These are phyloP conservation scores for Macrotrachela quadricornifera DNA, from an alignment of 1,140 invertebrate species.

Conservation along the genomic window DNA sequence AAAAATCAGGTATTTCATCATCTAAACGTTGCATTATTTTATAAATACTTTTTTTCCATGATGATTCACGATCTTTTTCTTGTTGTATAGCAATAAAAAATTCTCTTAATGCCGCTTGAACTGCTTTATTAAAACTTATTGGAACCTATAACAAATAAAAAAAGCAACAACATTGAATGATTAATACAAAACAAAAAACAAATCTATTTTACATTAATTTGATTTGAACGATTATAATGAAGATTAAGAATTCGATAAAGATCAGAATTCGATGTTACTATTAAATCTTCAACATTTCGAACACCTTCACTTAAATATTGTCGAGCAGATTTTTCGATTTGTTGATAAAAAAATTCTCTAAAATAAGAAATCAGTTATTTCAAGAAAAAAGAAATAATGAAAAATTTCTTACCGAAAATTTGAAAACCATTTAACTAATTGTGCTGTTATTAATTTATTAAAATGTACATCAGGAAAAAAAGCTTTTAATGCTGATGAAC, in stretches of 20 bases:
- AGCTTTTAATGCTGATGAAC: slow-evolving; percentile 89
- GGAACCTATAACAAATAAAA: slow-evolving; percentile 74
- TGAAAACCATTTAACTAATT: slow-evolving; percentile 99
- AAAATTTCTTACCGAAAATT: slow-evolving; percentile 81
- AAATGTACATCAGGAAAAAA: slow-evolving; percentile 99
- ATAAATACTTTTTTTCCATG: slow-evolving; percentile 99
- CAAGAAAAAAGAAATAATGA: background rate
- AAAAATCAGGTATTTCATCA: slow-evolving; percentile 93
- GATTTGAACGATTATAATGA: slow-evolving; percentile 99
- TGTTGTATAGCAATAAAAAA: slow-evolving; percentile 91
- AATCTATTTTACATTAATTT: slow-evolving; percentile 69
- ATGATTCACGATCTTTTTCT: slow-evolving; percentile 86
- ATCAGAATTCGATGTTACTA: slow-evolving; percentile 79
- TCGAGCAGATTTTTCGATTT: slow-evolving; percentile 99
- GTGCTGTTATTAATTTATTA: slow-evolving; percentile 99
- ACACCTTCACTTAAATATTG: slow-evolving; percentile 88
- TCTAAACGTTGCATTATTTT: slow-evolving; percentile 96
- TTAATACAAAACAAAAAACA: background rate
- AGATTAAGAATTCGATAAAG: slow-evolving; percentile 90
- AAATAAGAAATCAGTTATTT: background rate
- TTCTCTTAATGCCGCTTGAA: slow-evolving; percentile 85
- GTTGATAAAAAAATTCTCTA: slow-evolving; percentile 97
- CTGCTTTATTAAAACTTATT: slow-evolving; percentile 77
- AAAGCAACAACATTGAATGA: background rate
- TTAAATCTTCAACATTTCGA: slow-evolving; percentile 59